A percentile compares a stretch with the other conserved stretches of the same genome.
phyloP scores from a whole-genome alignment of 2,113 vertebrate genomes.

The Himantopus leucocephalus region DNA sequence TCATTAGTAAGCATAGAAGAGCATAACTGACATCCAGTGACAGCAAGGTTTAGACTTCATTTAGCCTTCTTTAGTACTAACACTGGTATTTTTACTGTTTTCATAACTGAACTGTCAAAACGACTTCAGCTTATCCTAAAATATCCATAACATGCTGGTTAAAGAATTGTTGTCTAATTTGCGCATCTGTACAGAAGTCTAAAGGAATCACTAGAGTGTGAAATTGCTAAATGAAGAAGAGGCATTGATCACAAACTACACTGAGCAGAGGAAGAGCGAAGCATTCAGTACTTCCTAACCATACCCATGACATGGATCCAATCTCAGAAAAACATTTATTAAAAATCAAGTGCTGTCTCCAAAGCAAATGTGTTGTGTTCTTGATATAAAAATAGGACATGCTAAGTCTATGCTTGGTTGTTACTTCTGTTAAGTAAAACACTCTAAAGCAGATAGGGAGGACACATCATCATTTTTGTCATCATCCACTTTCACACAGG shows the following conservation, averaged over 20 bases:
- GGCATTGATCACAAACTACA: not conserved
- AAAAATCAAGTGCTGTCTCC: not conserved
- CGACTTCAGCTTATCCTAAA: not conserved
- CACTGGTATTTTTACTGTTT: not conserved
- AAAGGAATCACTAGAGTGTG: slow-evolving; percentile 21
- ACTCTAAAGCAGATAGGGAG: not conserved
- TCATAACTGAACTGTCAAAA: slow-evolving; percentile 26
- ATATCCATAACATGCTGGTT: not conserved
- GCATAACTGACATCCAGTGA: not conserved
- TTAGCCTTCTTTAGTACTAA: slow-evolving; percentile 1
- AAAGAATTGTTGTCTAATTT: slow-evolving; percentile 4
- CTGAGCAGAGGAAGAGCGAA: not conserved
- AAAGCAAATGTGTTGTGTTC: not conserved
- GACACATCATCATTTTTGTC: not conserved
- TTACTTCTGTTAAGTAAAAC: not conserved
- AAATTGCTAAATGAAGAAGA: slow-evolving; percentile 17
- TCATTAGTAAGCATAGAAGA: not conserved
- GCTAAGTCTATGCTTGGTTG: not conserved
- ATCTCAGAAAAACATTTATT: not conserved
- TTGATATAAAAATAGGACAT: not conserved
- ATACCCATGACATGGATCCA: not conserved
- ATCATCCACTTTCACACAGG: not conserved
- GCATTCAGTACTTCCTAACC: slow-evolving; percentile 1
- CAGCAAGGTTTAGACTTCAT: not conserved
- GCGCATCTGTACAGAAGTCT: not conserved